Evolutionary conservation across 1,140 invertebrate genomes (phyloP).

Genomic region (Zaprionus capensis): DNA sequence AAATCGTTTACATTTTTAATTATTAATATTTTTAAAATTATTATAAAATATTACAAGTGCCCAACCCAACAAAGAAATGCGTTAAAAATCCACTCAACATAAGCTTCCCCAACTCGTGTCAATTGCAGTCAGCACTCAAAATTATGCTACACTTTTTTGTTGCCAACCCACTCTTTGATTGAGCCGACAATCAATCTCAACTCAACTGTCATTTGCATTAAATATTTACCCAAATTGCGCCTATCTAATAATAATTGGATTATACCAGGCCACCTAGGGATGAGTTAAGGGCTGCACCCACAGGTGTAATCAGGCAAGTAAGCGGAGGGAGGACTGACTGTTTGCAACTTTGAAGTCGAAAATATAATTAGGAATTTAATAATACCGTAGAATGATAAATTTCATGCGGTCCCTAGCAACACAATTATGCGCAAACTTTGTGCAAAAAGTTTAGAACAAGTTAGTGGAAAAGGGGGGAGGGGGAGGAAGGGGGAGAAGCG

Average conservation of each 20-base stretch:
- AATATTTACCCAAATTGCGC: neutral
- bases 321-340: neutral
- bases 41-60: neutral
- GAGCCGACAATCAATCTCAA: conserved; percentile 1
- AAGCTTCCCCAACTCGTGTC: neutral
- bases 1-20: neutral
- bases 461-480: neutral
- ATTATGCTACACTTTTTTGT: neutral
- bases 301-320: conserved; percentile 14
- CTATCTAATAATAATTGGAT: conserved; percentile 1
- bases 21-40: neutral
- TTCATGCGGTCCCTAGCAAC: neutral
- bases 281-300: neutral
- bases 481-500: neutral
- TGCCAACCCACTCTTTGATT: neutral
- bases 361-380: conserved; percentile 38
- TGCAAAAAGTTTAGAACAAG: conserved; percentile 4
- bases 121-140: neutral
- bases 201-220: neutral
- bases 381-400: conserved; percentile 5
- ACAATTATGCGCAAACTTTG: neutral
- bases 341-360: conserved; percentile 32
- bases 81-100: neutral
- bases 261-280: neutral
- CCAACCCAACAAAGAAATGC: accelerated